These are phyloP conservation scores for Isaurus tuberculatus DNA, from an alignment of 92 coral and sea anemone genomes.

Conservation along the genomic window DNA sequence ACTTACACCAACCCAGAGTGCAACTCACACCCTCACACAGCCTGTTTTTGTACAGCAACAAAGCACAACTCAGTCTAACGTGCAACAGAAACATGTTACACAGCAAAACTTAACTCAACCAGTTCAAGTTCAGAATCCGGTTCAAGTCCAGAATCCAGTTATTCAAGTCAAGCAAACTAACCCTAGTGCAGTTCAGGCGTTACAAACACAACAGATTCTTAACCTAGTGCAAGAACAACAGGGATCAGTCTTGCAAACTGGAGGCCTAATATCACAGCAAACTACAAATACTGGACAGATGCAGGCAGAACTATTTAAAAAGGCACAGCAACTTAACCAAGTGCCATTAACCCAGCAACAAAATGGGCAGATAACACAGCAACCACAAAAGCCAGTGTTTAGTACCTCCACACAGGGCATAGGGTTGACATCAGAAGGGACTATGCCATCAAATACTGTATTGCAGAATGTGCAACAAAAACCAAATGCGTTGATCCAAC, in stretches of 20 bases:
- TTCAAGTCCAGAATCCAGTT: conserved; percentile 54
- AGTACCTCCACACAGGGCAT: conserved; percentile 64
- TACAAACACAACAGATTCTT: conserved; percentile 62
- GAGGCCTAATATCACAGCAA: conserved; percentile 31
- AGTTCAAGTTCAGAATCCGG: conserved; percentile 55
- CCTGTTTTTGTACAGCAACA: conserved; percentile 29
- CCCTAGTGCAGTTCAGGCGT: conserved; percentile 34
- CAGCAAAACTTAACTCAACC: conserved; percentile 57
- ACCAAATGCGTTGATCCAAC: conserved; percentile 73
- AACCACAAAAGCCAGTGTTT: conserved; percentile 66
- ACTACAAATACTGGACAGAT: conserved; percentile 55
- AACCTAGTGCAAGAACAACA: conserved; percentile 56
- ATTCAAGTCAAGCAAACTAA: conserved; percentile 55
- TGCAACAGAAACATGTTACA: conserved; percentile 45
- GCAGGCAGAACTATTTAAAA: conserved; percentile 27
- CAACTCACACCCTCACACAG: conserved; percentile 20
- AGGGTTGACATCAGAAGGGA: conserved; percentile 60
- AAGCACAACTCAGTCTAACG: conserved; percentile 9
- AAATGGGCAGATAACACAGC: conserved; percentile 68
- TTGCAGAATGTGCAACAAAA: conserved; percentile 59
- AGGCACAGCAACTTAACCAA: conserved; percentile 82
- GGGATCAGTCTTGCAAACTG: conserved; percentile 15
- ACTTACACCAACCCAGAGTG: conserved; percentile 11
- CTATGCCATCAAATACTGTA: conserved; percentile 52
- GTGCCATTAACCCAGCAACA: conserved; percentile 76